phyloP scores from a whole-genome alignment of 1,140 invertebrate genomes.

The Bombus pyrosoma region DNA sequence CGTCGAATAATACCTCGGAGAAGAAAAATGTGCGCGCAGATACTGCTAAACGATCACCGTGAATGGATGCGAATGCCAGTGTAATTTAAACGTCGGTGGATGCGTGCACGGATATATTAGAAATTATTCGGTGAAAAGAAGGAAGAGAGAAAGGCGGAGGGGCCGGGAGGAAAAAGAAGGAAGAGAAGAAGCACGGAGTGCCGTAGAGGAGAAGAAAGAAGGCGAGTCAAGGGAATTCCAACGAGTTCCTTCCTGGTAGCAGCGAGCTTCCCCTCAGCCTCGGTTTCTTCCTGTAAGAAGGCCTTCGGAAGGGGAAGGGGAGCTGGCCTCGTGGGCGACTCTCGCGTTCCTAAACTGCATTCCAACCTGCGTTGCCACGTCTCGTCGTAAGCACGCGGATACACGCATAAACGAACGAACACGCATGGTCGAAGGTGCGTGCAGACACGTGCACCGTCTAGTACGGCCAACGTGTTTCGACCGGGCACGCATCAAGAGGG shows the following conservation, averaged over 20 bases:
- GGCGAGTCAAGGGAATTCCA: conserved; percentile 57
- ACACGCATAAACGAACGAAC: conserved; percentile 23
- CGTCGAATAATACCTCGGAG: too few relatives aligned
- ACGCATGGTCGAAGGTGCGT: neutral
- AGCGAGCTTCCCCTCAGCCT: conserved; percentile 64
- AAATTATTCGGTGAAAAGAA: conserved; percentile 6
- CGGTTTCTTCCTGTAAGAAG: conserved; percentile 64
- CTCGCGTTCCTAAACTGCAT: conserved; percentile 74
- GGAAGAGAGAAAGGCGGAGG: neutral
- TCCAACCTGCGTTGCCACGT: conserved; percentile 73
- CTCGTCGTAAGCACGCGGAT: conserved; percentile 62
- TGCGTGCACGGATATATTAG: neutral
- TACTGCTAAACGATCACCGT: neutral
- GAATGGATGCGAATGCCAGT: neutral
- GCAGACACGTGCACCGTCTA: neutral
- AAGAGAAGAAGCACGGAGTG: neutral
- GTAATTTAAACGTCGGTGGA: neutral
- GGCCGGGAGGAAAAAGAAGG: neutral
- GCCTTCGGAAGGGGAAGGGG: conserved; percentile 50
- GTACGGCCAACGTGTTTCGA: conserved; percentile 4
- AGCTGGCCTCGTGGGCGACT: conserved; percentile 59
- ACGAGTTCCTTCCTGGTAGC: conserved; percentile 74
- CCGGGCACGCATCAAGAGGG: conserved; percentile 34
- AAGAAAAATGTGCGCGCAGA: neutral
- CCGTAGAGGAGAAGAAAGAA: conserved; percentile 39